Evolutionary conservation across 2,113 vertebrate genomes (phyloP).

Genomic region (Nycticryphes semicollaris): DNA sequence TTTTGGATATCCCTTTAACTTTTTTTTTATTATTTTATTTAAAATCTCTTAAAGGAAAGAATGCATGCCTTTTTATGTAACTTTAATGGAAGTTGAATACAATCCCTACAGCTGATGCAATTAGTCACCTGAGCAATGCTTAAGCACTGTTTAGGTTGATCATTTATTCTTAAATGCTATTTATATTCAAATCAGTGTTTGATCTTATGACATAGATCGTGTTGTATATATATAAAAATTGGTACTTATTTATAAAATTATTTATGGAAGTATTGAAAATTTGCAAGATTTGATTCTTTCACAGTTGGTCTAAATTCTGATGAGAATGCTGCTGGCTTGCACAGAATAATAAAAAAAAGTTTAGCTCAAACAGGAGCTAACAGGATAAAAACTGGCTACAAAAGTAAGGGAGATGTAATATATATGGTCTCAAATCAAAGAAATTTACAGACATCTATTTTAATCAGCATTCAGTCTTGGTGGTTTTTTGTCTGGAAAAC

Average conservation of each 20-base stretch:
- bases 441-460: not conserved
- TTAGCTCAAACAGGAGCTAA: not conserved
- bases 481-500: slow-evolving; percentile 14
- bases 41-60: not conserved
- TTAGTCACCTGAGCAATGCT: not conserved
- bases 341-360: not conserved
- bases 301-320: not conserved
- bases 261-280: not conserved
- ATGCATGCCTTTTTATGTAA: not conserved
- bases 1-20: not conserved
- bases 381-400: not conserved
- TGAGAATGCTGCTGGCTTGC: not conserved
- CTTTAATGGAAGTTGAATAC: not conserved
- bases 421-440: not conserved
- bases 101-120: not conserved
- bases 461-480: not conserved
- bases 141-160: not conserved
- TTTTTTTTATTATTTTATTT: not conserved
- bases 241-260: not conserved
- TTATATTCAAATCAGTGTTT: not conserved
- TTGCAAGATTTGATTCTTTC: not conserved
- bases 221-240: not conserved
- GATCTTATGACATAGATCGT: not conserved
- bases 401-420: not conserved
- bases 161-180: not conserved